Percentiles rank a stretch among this genome's conserved stretches.
Evolutionary conservation across 2,797 vertebrate species (phyloP).

Genomic region (Cynodonichthys magdalenae): DNA sequence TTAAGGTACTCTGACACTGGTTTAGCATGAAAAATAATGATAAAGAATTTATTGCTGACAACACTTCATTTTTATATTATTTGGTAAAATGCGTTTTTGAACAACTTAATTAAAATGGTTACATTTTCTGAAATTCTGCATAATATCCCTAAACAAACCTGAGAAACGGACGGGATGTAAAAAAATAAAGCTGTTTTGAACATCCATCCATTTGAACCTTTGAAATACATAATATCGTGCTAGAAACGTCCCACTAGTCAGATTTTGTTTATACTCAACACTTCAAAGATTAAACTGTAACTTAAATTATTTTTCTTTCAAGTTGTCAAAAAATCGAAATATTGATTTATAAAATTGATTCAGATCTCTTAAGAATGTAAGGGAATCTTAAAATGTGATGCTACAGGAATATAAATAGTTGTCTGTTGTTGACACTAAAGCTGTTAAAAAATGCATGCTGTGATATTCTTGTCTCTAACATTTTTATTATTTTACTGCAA

Average conservation of each 20-base stretch:
- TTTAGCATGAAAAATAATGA: background rate
- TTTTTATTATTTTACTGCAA: background rate
- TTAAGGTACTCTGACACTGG: background rate
- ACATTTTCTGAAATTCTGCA: background rate
- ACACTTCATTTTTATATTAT: background rate
- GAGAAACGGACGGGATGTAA: no score
- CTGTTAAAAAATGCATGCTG: background rate
- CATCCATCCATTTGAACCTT: no score
- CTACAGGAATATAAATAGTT: no score
- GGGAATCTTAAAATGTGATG: background rate
- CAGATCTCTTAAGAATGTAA: background rate
- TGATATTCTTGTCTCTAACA: background rate
- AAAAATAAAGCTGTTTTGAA: no score
- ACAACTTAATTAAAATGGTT: background rate
- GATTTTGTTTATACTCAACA: background rate
- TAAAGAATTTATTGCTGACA: background rate
- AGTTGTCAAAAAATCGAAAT: background rate
- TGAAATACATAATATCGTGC: background rate
- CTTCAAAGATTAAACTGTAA: background rate
- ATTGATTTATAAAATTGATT: background rate
- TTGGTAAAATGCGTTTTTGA: background rate
- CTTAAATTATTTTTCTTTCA: background rate
- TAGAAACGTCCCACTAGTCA: background rate
- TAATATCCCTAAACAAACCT: background rate
- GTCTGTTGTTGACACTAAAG: background rate